Percentiles rank a stretch among this genome's conserved stretches.
Evolutionary conservation across 2,113 vertebrate genomes (phyloP).

Genomic region (Cephalopterus ornatus): DNA sequence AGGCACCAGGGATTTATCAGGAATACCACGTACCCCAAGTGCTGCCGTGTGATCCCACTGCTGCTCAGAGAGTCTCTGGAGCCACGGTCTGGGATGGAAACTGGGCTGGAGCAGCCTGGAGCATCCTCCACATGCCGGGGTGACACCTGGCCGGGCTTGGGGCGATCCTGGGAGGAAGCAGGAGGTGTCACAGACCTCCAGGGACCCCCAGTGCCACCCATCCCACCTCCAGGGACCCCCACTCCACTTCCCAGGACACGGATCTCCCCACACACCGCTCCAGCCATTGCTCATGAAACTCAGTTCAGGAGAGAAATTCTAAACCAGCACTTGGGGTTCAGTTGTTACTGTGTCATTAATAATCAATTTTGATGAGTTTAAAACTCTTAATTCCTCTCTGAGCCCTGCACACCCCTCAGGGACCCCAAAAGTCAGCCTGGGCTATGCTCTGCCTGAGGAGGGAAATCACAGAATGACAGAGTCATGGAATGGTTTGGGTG

Average conservation of each 20-base stretch:
- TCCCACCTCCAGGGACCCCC: background rate
- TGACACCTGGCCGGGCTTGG: background rate
- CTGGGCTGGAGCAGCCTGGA: background rate
- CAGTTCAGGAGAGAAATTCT: background rate
- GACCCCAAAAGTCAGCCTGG: background rate
- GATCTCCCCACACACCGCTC: background rate
- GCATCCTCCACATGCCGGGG: background rate
- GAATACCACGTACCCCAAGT: background rate
- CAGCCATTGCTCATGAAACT: background rate
- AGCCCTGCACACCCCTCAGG: background rate
- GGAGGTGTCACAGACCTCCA: background rate
- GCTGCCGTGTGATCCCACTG: background rate
- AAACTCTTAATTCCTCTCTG: background rate
- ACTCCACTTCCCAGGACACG: accelerated
- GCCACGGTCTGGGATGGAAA: background rate
- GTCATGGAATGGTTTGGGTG: background rate
- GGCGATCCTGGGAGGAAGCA: background rate
- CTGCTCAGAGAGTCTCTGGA: background rate
- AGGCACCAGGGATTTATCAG: background rate
- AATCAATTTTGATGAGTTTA: background rate
- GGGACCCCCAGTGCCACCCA: background rate
- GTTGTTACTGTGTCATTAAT: background rate
- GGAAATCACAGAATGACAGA: background rate
- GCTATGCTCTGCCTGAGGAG: background rate
- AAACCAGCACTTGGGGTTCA: background rate